Percentiles rank a stretch among this genome's conserved stretches.
Conservation (phyloP, 2,888 invertebrate species). For the Acronicta psi region DNA sequence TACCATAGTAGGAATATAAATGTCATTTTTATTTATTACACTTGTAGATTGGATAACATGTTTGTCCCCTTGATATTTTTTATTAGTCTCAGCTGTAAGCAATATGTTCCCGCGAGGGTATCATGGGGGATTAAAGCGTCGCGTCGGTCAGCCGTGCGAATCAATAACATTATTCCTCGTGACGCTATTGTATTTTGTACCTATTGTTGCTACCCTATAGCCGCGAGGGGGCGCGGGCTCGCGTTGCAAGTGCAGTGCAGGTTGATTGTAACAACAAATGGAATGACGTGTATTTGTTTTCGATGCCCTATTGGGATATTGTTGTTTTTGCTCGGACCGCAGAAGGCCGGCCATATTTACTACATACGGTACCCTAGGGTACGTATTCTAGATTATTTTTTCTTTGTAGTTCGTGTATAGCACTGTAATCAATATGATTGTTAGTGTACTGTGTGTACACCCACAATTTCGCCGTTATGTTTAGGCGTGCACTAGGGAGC, state of each 20-base stretch:
- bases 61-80: constrained; percentile 56
- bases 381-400: too few species aligned
- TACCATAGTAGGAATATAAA: constrained; percentile 44
- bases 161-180: constrained; percentile 75
- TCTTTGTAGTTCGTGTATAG: neutral
- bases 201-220: constrained; percentile 64
- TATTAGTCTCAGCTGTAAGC: constrained; percentile 75
- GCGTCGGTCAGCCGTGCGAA: constrained; percentile 75
- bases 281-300: constrained; percentile 16
- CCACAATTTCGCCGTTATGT: too few species aligned
- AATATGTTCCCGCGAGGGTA: constrained; percentile 76
- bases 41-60: constrained; percentile 48
- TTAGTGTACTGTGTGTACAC: neutral
- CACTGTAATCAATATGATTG: too few species aligned
- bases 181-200: constrained; percentile 68
- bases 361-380: too few species aligned
- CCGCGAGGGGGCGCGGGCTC: constrained; percentile 15
- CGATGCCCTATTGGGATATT: constrained; percentile 11
- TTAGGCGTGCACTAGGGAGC: too few species aligned
- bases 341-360: constrained; percentile 5
- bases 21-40: constrained; percentile 58
- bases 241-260: constrained; percentile 47
- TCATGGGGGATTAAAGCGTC: constrained; percentile 71
- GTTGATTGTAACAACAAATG: constrained; percentile 38
- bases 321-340: constrained; percentile 11